Evolutionary conservation across 2,888 invertebrate genomes (phyloP).

Genomic region (Lepas anatifera): DNA sequence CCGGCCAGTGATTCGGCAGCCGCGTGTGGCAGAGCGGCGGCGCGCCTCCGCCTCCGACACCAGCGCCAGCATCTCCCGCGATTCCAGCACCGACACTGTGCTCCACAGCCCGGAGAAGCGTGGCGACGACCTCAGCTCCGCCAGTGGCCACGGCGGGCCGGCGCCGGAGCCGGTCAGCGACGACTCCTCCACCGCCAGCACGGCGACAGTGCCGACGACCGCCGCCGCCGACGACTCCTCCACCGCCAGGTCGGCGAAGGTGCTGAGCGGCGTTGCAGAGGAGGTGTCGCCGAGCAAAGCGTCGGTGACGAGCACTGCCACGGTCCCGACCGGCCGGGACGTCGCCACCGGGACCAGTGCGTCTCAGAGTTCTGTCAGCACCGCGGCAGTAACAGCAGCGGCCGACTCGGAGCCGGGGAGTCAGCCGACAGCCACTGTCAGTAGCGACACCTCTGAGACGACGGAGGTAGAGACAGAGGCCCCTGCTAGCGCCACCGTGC

Average conservation of each 20-base stretch:
- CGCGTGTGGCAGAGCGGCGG: slow-evolving; percentile 19
- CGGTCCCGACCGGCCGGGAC: neutral
- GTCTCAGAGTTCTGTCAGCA: neutral
- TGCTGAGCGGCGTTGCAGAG: neutral
- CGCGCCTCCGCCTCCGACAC: slow-evolving; percentile 18
- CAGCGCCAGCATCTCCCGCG: slow-evolving; percentile 19
- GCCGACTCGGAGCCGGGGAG: neutral
- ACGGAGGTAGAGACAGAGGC: no score
- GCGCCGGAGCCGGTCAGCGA: neutral
- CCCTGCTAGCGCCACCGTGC: no score
- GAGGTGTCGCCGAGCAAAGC: neutral
- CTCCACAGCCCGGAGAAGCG: slow-evolving; percentile 21
- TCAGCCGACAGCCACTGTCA: neutral
- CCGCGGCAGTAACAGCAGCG: neutral
- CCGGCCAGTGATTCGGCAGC: slow-evolving; percentile 24
- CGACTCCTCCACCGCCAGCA: neutral
- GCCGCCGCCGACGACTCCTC: neutral
- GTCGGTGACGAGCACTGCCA: neutral
- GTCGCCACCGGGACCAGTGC: neutral
- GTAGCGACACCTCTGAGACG: no score
- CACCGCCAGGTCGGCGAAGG: neutral
- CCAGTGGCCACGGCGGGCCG: slow-evolving; percentile 10
- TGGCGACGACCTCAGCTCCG: slow-evolving; percentile 5
- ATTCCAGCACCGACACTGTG: slow-evolving; percentile 23
- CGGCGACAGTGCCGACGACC: neutral